Base-by-base conservation (phyloP, 1,140 invertebrate species). In the Trinorchestia longiramus region DNA sequence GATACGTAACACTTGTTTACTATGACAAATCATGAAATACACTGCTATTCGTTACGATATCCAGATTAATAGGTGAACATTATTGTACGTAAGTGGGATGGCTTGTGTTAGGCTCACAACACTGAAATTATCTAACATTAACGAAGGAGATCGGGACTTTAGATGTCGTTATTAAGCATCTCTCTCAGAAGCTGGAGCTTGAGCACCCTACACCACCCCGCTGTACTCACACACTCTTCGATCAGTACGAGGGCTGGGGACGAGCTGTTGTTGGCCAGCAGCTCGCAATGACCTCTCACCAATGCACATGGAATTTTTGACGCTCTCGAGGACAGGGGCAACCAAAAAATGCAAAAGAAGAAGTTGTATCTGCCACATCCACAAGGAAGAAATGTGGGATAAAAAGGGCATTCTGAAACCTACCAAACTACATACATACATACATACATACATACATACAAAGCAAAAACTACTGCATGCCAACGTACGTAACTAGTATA, bases 161-260 rank as follows among this genome's bases (percentile, higher is more conserved):
- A 94, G 41, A 45, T 94, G 92, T 43, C 43, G 92, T 94, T 94
- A 94, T 44, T 45, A 44, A 43, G 92, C 92, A 94, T 94, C 8
- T 11, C 92, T 94, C 43, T 94, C 92, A 94, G 92, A 40, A 19
- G 40, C 44, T 40, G 41, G 43, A 44, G 44, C 92, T 47, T 44
- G 92, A 94, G 43, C 43, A 47, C 8, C 28, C 0, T 8, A 94
- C 92, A 42, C 43, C 88, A 53, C 6, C 47, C 19, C 47, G 47
- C 19, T 53, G 19, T 53, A 53, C 19, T 53, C 6, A 19, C 62
- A 19, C 40, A 77, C 17, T 77, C 17, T 19, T 77, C 17, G 17
- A 77, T 77, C 62, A 40, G 62, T 77, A 40, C n/a, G n/a, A n/a
- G n/a, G n/a, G n/a, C n/a, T n/a, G n/a, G n/a, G n/a, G 88, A 90